Conservation (phyloP, 2,113 vertebrate species). For the Sterrhoptilus dennistouni region DNA sequence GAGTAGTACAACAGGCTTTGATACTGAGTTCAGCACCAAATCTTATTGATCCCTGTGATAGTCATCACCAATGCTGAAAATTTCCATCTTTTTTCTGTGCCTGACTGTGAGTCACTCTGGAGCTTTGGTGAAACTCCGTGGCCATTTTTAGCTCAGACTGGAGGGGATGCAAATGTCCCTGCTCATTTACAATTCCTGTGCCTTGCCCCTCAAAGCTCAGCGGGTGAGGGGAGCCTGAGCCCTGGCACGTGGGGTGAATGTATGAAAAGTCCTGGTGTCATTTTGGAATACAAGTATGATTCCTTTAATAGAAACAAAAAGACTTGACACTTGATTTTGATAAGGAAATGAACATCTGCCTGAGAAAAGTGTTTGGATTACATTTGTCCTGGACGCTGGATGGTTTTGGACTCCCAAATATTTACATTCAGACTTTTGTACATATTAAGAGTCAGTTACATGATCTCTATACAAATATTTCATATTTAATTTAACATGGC, state of each 20-base stretch:
- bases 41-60: neutral
- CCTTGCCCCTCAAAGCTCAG: neutral
- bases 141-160: neutral
- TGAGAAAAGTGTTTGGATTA: neutral
- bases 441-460: neutral
- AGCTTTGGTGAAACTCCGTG: neutral
- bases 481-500: neutral
- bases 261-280: neutral
- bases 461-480: neutral
- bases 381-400: neutral
- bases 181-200: neutral
- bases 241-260: neutral
- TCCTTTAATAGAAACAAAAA: neutral
- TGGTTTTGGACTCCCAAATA: neutral
- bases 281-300: neutral
- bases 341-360: neutral
- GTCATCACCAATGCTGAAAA: neutral
- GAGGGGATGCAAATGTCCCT: neutral
- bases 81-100: neutral
- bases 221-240: neutral
- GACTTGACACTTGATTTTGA: neutral
- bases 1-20: neutral
- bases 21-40: neutral
- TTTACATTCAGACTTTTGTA: neutral
- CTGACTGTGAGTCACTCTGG: neutral